A percentile compares a stretch with the other conserved stretches of the same genome.
Evolutionary conservation across 2,888 invertebrate species (phyloP).

Genomic region (Steinernema carpocapsae): DNA sequence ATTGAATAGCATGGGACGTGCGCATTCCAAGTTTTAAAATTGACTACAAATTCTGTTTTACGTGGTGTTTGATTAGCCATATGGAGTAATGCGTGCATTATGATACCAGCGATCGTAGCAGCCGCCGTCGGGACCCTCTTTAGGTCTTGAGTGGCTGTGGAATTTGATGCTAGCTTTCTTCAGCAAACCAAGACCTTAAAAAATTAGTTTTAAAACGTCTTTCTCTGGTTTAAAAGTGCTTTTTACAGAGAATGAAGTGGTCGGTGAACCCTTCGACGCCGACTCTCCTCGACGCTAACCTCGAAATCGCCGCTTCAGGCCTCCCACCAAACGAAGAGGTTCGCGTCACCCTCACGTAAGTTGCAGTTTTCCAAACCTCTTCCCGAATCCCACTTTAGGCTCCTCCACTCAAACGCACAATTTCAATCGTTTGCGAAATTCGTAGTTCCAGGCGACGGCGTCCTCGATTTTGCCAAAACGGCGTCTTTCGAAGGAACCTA

Average conservation of each 20-base stretch:
- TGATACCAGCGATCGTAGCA: too few relatives aligned
- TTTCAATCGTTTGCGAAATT: conserved; percentile 24
- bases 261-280: neutral
- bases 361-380: neutral
- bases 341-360: conserved; percentile 23
- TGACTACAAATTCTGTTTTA: too few relatives aligned
- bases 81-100: too few relatives aligned
- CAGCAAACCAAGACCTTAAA: too few relatives aligned
- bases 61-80: too few relatives aligned
- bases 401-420: conserved; percentile 16
- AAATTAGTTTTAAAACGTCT: too few relatives aligned
- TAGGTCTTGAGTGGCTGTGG: too few relatives aligned
- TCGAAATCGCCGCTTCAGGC: conserved; percentile 1
- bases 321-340: neutral
- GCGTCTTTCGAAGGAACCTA: conserved; percentile 22
- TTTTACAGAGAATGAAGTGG: neutral
- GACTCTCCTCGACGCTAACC: conserved; percentile 22
- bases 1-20: too few relatives aligned
- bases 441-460: neutral
- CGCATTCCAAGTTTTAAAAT: too few relatives aligned
- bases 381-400: neutral
- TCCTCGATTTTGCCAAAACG: neutral
- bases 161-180: too few relatives aligned
- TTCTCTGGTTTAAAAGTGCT: too few relatives aligned
- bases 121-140: too few relatives aligned